Percentiles rank a stretch among this genome's conserved stretches.
Conservation (phyloP, 2,797 vertebrate genomes). For the Semaprochilodus insignis region DNA sequence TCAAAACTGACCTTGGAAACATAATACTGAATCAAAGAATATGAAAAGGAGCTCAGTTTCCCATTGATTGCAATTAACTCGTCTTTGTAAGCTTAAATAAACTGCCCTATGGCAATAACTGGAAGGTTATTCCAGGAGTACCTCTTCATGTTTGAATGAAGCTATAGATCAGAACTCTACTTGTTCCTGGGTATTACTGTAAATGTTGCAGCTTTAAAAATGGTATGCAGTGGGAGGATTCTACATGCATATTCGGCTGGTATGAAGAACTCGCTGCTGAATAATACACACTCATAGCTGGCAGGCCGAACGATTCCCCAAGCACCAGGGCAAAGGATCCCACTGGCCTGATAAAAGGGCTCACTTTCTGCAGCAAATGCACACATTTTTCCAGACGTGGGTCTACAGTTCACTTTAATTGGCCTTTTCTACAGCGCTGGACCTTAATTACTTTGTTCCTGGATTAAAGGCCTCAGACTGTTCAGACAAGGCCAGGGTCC, state of each 20-base stretch:
- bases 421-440: constrained; percentile 74
- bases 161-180: constrained; percentile 13
- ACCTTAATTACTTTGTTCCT: constrained; percentile 81
- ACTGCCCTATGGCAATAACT: background rate
- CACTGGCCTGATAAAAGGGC: constrained; percentile 71
- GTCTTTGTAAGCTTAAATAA: constrained; percentile 1
- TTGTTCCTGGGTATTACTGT: constrained; percentile 1
- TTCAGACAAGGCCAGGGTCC: constrained; percentile 71
- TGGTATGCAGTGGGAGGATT: background rate
- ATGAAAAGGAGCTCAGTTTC: background rate
- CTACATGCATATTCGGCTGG: constrained; percentile 15
- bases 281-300: constrained; percentile 50
- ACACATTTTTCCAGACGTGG: constrained; percentile 67
- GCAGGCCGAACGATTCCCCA: constrained; percentile 41
- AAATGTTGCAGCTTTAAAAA: constrained; percentile 9
- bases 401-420: constrained; percentile 74
- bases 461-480: constrained; percentile 76
- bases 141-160: constrained; percentile 18
- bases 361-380: constrained; percentile 71
- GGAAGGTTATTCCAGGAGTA: background rate
- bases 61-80: background rate
- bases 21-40: constrained; percentile 10
- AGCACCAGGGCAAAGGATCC: constrained; percentile 45
- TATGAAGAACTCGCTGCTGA: constrained; percentile 28
- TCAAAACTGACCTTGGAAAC: constrained; percentile 1